Conservation (phyloP, 92 coral and sea anemone genomes). For the Umimayanthus chanpuru region DNA sequence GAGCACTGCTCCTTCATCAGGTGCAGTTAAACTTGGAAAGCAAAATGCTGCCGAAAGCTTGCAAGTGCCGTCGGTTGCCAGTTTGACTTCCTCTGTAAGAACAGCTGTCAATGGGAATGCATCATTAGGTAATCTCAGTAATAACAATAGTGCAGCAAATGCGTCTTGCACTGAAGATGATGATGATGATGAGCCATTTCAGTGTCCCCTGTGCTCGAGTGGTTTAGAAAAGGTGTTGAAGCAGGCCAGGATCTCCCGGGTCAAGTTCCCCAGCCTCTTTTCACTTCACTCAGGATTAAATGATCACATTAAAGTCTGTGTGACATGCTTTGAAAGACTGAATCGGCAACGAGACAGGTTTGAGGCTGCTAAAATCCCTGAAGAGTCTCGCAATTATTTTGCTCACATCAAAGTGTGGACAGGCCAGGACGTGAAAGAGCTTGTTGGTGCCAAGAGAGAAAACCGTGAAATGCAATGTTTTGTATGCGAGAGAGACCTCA, state of each 20-base stretch:
- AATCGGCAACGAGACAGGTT: conserved; percentile 76
- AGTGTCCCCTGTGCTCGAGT: conserved; percentile 74
- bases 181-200: neutral
- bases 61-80: neutral
- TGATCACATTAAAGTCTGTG: conserved; percentile 72
- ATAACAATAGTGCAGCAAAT: neutral
- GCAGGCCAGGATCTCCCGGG: conserved; percentile 67
- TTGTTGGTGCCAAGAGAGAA: conserved; percentile 22
- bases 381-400: conserved; percentile 75
- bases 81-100: neutral
- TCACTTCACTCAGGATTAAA: conserved; percentile 56
- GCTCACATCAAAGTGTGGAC: conserved; percentile 81
- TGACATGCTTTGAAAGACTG: conserved; percentile 68
- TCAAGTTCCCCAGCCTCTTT: conserved; percentile 73
- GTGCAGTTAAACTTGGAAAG: neutral
- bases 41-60: neutral
- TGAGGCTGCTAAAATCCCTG: conserved; percentile 70
- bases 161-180: neutral
- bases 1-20: neutral
- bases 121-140: too few species aligned
- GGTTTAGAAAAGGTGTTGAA: conserved; percentile 52
- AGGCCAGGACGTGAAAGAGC: conserved; percentile 47
- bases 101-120: neutral
- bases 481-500: conserved; percentile 70
- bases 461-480: conserved; percentile 48